These are phyloP conservation scores for Stramonita haemastoma DNA, from an alignment of 2,888 invertebrate genomes.

Conservation along the genomic window DNA sequence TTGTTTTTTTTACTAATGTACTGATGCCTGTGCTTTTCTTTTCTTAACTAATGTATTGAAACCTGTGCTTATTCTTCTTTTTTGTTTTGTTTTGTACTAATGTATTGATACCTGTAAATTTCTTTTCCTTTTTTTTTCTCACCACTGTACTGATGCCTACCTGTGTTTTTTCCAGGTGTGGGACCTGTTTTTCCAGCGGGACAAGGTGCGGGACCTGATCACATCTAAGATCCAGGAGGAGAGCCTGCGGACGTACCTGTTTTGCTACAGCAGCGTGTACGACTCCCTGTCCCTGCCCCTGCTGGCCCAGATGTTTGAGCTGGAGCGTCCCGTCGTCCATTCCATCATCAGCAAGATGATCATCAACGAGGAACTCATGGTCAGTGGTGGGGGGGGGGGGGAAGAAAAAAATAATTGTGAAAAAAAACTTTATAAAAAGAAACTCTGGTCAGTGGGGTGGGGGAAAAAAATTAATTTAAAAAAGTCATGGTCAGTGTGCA, in stretches of 20 bases:
- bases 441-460: no score
- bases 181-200: conserved; percentile 92
- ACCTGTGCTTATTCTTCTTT: neutral
- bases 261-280: conserved; percentile 98
- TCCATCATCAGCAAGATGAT: conserved; percentile 97
- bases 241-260: conserved; percentile 95
- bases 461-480: no score
- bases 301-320: conserved; percentile 95
- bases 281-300: conserved; percentile 95
- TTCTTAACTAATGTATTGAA: neutral
- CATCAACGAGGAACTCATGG: conserved; percentile 96
- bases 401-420: no score
- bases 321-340: conserved; percentile 85
- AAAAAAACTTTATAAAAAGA: no score
- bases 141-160: no score
- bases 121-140: neutral
- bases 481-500: no score
- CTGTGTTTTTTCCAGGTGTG: conserved; percentile 84
- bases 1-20: no score
- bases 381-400: no score
- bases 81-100: neutral
- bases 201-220: conserved; percentile 90
- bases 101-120: neutral
- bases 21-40: no score
- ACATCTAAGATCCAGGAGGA: conserved; percentile 93